phyloP scores from a whole-genome alignment of 2,888 invertebrate genomes.

The Coenonympha arcania region DNA sequence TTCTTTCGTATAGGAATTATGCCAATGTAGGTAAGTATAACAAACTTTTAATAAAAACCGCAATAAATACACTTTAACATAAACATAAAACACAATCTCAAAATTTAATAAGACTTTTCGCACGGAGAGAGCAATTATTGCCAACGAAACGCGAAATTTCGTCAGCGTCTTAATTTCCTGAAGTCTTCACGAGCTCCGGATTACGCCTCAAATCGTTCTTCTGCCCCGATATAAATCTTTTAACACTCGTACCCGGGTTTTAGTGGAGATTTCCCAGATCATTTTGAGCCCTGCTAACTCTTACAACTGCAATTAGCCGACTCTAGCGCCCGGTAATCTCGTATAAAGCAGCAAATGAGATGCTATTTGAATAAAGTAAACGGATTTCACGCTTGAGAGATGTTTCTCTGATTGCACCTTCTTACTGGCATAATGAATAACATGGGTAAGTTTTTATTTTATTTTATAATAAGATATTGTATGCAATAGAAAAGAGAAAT shows the following conservation, averaged over 20 bases:
- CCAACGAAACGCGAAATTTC: slow-evolving; percentile 15
- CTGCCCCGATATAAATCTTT: slow-evolving; percentile 69
- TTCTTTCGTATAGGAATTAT: no score
- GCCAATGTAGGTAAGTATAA: no score
- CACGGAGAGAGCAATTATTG: neutral
- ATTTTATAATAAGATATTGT: no score
- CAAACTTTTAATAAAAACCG: neutral
- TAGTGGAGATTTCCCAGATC: slow-evolving; percentile 38
- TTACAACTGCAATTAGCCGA: slow-evolving; percentile 68
- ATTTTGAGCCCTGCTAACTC: slow-evolving; percentile 54
- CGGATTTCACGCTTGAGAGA: slow-evolving; percentile 27
- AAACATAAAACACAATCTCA: neutral
- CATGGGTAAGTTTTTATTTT: no score
- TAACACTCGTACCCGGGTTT: slow-evolving; percentile 64
- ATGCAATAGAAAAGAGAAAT: no score
- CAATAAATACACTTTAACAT: neutral
- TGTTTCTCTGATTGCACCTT: slow-evolving; percentile 27
- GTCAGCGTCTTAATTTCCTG: slow-evolving; percentile 65
- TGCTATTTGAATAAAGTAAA: slow-evolving; percentile 40
- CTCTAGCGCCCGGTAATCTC: slow-evolving; percentile 58
- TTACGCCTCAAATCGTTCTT: slow-evolving; percentile 48
- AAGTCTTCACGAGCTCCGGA: slow-evolving; percentile 34
- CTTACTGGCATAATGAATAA: slow-evolving; percentile 17
- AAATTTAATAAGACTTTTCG: slow-evolving; percentile 7
- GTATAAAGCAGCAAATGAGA: slow-evolving; percentile 46